Base-by-base conservation (phyloP, 2,888 invertebrate genomes). In the Gryllus longicercus region DNA sequence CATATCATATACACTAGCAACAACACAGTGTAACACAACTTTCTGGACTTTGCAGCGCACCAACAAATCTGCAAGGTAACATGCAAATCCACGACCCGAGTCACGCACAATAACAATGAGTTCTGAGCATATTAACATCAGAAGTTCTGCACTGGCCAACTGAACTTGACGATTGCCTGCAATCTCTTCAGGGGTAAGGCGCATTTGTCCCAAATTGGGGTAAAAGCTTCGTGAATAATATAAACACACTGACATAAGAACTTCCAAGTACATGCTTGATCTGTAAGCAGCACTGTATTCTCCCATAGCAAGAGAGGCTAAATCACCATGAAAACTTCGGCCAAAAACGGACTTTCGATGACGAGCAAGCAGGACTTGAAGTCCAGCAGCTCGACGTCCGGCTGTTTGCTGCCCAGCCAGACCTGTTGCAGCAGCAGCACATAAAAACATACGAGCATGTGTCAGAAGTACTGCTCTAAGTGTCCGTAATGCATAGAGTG, bases 141-240 rank as follows among this genome's bases (percentile, higher is more conserved):
- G 87, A 75, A 95, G 89, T 85, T 95, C 94, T 74, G 93, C 90
- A 84, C 94, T 93, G 81, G 93, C 91, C 82, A 95, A 88, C 85
- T 95, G 94, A 75, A 95, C 93, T 87, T 88, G 91, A 82, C 93
- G 90, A 86, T 96, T 96, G 79, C 93, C 93, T 2, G 90, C 87
- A 51, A 94, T 90, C 85, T 95, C 95, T 74, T 93, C 92, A 76
- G 89, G 87, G 0, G 91, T 91, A 0, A 94, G 89, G 83, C 91
- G 89, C 84, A 91, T 89, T 84, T 91, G 91, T 82, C 92, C 93
- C 75, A 93, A 87, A 86, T 92, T 92, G 16, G 93, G 92, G 86
- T 93, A 94, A 86, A 92, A 95, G 80, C 95, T 94, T 77, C 96
- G 89, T 0, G 95, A 91, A 86, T 92, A 96, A 86, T 95, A 95